phyloP scores from a whole-genome alignment of 2,797 vertebrate species.

The Manis crassicaudata region DNA sequence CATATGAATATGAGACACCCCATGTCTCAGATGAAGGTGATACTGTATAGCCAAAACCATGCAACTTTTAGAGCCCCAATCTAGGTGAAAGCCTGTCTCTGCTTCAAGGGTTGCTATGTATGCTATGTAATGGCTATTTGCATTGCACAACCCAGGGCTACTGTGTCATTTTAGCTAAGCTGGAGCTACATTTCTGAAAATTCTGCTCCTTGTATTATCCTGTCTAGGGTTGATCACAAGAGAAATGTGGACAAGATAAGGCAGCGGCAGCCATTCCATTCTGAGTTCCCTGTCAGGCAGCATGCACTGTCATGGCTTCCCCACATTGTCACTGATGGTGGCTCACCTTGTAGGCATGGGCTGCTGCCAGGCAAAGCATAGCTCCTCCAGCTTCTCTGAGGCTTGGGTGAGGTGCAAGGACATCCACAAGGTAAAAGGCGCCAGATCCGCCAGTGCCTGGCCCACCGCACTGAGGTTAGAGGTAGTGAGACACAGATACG shows the following conservation, averaged over 20 bases:
- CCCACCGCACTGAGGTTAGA: no score
- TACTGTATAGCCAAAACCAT: background rate
- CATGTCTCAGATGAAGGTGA: background rate
- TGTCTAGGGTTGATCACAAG: background rate
- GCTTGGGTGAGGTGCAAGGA: background rate
- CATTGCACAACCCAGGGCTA: background rate
- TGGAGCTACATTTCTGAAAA: background rate
- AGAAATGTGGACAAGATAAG: background rate
- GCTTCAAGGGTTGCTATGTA: background rate
- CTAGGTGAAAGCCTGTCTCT: background rate
- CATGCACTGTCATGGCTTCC: background rate
- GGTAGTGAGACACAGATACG: background rate
- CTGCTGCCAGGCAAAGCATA: background rate
- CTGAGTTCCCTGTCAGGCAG: background rate
- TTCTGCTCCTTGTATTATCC: background rate
- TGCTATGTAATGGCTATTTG: background rate
- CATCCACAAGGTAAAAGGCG: rapidly evolving
- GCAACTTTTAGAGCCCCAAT: background rate
- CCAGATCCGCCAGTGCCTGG: background rate
- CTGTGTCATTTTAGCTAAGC: background rate
- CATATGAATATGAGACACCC: background rate
- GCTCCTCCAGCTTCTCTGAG: background rate
- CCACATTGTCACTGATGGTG: background rate
- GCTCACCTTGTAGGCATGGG: background rate
- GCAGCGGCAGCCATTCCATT: background rate